Conservation (phyloP, 2,797 vertebrate genomes). For the Pseudochirops corinnae region DNA sequence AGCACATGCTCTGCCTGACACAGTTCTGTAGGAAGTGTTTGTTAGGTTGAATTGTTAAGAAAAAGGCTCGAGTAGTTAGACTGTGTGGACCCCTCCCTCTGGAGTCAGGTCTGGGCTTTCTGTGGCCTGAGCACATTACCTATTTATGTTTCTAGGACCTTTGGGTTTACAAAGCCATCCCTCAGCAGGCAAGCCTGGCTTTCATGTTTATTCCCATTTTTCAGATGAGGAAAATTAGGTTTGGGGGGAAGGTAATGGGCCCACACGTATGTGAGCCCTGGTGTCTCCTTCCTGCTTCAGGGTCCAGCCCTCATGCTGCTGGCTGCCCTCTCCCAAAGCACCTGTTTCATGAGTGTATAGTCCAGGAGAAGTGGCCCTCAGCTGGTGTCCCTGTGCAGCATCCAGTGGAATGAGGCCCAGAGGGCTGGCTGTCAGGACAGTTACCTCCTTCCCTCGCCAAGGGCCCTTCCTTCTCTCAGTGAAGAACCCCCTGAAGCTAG, state of each 20-base stretch:
- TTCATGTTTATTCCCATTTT: fast-evolving
- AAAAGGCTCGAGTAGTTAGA: neutral
- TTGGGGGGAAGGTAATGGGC: fast-evolving
- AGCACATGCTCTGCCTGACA: neutral
- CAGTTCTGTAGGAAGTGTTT: neutral
- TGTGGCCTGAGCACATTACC: neutral
- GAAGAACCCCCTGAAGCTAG: too few relatives aligned
- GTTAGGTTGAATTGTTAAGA: neutral
- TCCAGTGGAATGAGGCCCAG: neutral
- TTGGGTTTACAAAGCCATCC: too few relatives aligned
- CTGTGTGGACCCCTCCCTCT: neutral
- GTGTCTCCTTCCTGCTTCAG: too few relatives aligned
- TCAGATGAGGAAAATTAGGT: neutral
- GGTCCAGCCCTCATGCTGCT: neutral
- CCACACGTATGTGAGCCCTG: too few relatives aligned
- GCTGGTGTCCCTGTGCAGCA: neutral
- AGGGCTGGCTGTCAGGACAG: neutral
- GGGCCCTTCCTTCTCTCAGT: too few relatives aligned
- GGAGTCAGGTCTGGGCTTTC: neutral
- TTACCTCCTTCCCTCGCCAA: too few relatives aligned
- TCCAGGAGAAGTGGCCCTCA: too few relatives aligned
- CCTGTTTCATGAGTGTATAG: neutral
- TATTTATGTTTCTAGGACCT: too few relatives aligned
- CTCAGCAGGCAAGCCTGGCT: neutral
- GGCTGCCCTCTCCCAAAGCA: neutral